These are phyloP conservation scores for Aphaenogaster rudis DNA, from an alignment of 1,140 invertebrate species.

Conservation along the genomic window DNA sequence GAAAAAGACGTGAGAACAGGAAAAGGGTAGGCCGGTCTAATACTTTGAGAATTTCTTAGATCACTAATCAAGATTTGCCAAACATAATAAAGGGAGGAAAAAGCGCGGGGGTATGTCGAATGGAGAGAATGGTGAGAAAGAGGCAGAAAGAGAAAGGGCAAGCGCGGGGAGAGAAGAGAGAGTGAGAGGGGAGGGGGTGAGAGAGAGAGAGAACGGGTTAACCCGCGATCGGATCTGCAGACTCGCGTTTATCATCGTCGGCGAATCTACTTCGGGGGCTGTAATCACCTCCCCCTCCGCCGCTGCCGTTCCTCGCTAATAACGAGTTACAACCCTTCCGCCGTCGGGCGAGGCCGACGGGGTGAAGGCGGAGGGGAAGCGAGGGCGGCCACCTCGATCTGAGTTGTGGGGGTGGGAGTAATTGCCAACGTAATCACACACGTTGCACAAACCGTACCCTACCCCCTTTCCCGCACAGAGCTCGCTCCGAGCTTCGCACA, in stretches of 20 bases:
- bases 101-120: background rate
- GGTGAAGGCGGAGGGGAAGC: slow-evolving; percentile 54
- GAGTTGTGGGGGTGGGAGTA: slow-evolving; percentile 79
- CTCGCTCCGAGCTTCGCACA: background rate
- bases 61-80: slow-evolving; percentile 71
- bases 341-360: slow-evolving; percentile 66
- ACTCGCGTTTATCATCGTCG: slow-evolving; percentile 82
- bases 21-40: background rate
- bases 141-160: background rate
- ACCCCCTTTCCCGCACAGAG: slow-evolving; percentile 36
- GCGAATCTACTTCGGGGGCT: slow-evolving; percentile 81
- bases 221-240: slow-evolving; percentile 74
- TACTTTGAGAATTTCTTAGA: slow-evolving; percentile 42
- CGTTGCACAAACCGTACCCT: slow-evolving; percentile 79
- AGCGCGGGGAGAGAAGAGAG: background rate
- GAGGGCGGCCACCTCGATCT: slow-evolving; percentile 50
- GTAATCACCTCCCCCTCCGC: slow-evolving; percentile 81
- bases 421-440: slow-evolving; percentile 86
- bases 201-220: slow-evolving; percentile 47
- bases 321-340: slow-evolving; percentile 84
- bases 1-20: slow-evolving; percentile 14
- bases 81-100: background rate
- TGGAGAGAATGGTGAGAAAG: background rate
- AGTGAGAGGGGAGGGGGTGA: slow-evolving; percentile 34
- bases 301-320: slow-evolving; percentile 80